phyloP scores from a whole-genome alignment of 2,888 invertebrate species.

The Xestia ashworthii region DNA sequence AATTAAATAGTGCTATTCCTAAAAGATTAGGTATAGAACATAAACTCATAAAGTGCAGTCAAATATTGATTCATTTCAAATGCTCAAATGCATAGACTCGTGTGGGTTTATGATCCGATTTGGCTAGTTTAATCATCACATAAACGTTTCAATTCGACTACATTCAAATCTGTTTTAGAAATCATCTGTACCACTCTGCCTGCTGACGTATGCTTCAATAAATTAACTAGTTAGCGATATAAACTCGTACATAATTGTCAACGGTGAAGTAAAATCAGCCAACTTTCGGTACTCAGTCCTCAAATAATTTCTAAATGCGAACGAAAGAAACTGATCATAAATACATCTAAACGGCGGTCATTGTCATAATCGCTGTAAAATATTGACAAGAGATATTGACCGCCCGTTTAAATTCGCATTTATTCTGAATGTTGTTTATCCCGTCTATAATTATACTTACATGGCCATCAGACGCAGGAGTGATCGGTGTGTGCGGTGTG shows the following conservation, averaged over 20 bases:
- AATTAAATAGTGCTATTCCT: background rate
- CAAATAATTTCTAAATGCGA: background rate
- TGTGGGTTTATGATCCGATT: slow-evolving; percentile 12
- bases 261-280: background rate
- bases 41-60: background rate
- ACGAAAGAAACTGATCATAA: background rate
- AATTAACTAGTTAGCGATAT: background rate
- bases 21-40: background rate
- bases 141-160: background rate
- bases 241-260: background rate
- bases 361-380: background rate
- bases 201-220: slow-evolving; percentile 1
- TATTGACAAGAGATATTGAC: background rate
- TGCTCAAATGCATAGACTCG: background rate
- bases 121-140: slow-evolving; percentile 6
- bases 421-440: background rate
- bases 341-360: background rate
- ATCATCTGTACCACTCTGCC: background rate
- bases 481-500: slow-evolving; percentile 83
- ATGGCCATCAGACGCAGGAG: slow-evolving; percentile 86
- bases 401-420: background rate
- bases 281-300: background rate
- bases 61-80: background rate
- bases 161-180: background rate
- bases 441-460: slow-evolving; percentile 66